Conservation (phyloP, 2,888 invertebrate genomes). For the Epinotia brunnichana region DNA sequence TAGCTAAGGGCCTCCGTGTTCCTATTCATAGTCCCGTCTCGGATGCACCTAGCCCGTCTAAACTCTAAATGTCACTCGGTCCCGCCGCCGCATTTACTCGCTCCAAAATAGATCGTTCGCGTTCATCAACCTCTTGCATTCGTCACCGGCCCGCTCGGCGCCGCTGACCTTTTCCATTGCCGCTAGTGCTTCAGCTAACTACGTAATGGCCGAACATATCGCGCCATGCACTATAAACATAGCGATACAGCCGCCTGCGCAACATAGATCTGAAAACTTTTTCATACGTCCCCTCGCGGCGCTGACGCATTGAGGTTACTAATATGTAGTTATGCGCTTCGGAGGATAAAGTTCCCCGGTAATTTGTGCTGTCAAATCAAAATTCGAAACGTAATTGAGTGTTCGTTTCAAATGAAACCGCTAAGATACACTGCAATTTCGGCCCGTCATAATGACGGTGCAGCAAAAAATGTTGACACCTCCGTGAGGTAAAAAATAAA, state of each 20-base stretch:
- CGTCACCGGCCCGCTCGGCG: slow-evolving; percentile 67
- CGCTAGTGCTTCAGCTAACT: slow-evolving; percentile 51
- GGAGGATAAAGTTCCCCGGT: slow-evolving; percentile 51
- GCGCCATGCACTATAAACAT: slow-evolving; percentile 54
- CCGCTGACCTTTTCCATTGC: slow-evolving; percentile 71
- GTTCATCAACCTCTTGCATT: slow-evolving; percentile 82
- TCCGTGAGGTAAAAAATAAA: slow-evolving; percentile 60
- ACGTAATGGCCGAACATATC: slow-evolving; percentile 51
- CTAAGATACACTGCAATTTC: slow-evolving; percentile 68
- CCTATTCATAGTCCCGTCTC: slow-evolving; percentile 54
- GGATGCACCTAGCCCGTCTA: slow-evolving; percentile 76
- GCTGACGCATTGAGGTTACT: slow-evolving; percentile 51
- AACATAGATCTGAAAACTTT: slow-evolving; percentile 42
- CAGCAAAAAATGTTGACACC: slow-evolving; percentile 75
- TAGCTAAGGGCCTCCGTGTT: slow-evolving; percentile 48
- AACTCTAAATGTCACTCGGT: slow-evolving; percentile 80
- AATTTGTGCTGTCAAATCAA: slow-evolving; percentile 75
- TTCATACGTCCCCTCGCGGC: slow-evolving; percentile 41
- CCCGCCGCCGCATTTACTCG: slow-evolving; percentile 77
- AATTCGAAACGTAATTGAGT: slow-evolving; percentile 76
- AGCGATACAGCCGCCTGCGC: slow-evolving; percentile 41
- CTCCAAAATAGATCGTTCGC: slow-evolving; percentile 79
- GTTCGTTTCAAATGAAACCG: slow-evolving; percentile 65
- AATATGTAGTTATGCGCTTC: slow-evolving; percentile 49
- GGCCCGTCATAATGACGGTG: slow-evolving; percentile 73